Percentiles rank a stretch among this genome's conserved stretches.
phyloP scores from a whole-genome alignment of 2,888 invertebrate species.

The Brenthis hecate region DNA sequence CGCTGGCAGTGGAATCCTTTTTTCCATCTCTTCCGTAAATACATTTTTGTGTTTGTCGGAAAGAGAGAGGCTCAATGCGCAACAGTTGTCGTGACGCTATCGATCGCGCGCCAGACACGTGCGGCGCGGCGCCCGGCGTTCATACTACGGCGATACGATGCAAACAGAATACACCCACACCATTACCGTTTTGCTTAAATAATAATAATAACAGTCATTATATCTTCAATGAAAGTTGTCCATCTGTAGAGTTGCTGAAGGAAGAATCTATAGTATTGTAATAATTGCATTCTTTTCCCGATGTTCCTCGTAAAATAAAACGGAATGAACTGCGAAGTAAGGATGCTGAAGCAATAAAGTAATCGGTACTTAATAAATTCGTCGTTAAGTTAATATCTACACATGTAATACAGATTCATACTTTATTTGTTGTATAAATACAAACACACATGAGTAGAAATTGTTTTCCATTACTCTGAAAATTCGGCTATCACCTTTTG shows the following conservation, averaged over 20 bases:
- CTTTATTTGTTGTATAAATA: too few relatives aligned
- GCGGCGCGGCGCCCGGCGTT: constrained; percentile 59
- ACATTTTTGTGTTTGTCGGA: constrained; percentile 41
- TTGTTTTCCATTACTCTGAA: too few relatives aligned
- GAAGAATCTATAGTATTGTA: not conserved
- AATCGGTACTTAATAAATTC: constrained; percentile 5
- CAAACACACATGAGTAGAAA: too few relatives aligned
- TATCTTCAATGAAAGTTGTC: not conserved
- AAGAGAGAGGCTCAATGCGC: constrained; percentile 58
- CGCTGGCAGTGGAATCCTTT: constrained; percentile 61
- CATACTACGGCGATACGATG: constrained; percentile 40
- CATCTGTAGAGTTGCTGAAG: not conserved
- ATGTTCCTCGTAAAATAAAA: constrained; percentile 9
- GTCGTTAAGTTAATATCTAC: not conserved
- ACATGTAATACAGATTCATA: too few relatives aligned
- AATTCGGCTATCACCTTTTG: too few relatives aligned
- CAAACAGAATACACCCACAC: constrained; percentile 35
- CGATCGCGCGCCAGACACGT: constrained; percentile 71
- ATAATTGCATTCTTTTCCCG: constrained; percentile 26
- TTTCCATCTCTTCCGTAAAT: constrained; percentile 48
- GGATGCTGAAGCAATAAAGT: constrained; percentile 4
- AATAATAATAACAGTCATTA: too few relatives aligned
- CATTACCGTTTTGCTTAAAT: constrained; percentile 41
- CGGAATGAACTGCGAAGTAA: constrained; percentile 10
- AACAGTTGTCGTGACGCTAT: constrained; percentile 78